Percentiles rank a stretch among this genome's conserved stretches.
Conservation (phyloP, 2,797 vertebrate genomes). For the Malurus splendens region DNA sequence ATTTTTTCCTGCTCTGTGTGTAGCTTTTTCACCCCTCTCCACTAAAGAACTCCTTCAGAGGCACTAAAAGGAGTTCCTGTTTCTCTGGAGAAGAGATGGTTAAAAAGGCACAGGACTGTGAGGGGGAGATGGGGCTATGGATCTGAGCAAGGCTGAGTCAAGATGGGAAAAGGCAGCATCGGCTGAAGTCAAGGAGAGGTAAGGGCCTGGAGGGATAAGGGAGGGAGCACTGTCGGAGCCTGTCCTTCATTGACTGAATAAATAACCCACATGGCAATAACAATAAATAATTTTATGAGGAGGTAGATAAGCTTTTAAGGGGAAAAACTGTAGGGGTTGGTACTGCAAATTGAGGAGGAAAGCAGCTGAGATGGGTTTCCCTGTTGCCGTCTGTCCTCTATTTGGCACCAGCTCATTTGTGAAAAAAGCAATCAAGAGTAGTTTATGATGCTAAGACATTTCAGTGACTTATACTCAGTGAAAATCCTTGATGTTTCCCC, state of each 20-base stretch:
- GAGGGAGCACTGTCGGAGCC: not conserved
- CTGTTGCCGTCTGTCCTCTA: not conserved
- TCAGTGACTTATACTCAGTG: slow-evolving; percentile 55
- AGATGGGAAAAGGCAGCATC: not conserved
- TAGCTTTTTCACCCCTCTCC: not conserved
- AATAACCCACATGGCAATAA: not conserved
- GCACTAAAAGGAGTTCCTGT: not conserved
- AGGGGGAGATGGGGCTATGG: not conserved
- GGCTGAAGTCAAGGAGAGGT: not conserved
- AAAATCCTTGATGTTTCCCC: slow-evolving; percentile 70
- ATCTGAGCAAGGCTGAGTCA: not conserved
- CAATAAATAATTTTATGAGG: slow-evolving; percentile 42
- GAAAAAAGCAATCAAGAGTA: slow-evolving; percentile 68
- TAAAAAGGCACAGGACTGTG: not conserved
- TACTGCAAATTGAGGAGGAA: slow-evolving; percentile 49
- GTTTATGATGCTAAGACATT: slow-evolving; percentile 67
- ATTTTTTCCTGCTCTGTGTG: not conserved
- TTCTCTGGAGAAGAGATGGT: not conserved
- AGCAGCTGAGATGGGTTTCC: slow-evolving; percentile 37
- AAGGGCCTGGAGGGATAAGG: not conserved
- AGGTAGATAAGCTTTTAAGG: slow-evolving; percentile 49
- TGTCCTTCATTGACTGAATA: not conserved
- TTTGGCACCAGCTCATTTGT: slow-evolving; percentile 59
- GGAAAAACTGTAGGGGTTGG: slow-evolving; percentile 25
- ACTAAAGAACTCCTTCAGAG: not conserved